Base-by-base conservation (phyloP, 2,113 vertebrate genomes). In the Pongo pygmaeus region DNA sequence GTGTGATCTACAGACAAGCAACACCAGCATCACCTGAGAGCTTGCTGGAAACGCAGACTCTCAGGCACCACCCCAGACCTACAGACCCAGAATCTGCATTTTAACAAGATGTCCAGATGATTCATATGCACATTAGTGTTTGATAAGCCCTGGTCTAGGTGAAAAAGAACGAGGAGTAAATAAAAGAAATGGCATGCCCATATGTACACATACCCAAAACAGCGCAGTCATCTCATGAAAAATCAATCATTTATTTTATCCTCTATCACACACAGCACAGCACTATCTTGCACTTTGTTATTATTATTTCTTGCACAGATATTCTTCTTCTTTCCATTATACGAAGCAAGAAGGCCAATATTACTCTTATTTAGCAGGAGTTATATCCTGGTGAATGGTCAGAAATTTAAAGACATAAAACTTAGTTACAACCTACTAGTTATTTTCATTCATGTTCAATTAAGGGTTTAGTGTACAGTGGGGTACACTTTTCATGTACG, bases 211-310 rank as follows among this genome's bases (percentile, higher is more conserved):
- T 32, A 84, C 18, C 32, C 27, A 50, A 46, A 78, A 67, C 46
- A 64, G 22, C 0, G 0, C 5, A 16, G 23, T 50, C 2, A 6
- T 23, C 6, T 81, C 67, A 13, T 46, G 52, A 52, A 81, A 78
- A 83, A 61, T 22, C 23, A 84, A 18, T 40, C 22, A 20, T 50
- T 87, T 69, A 57, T 87, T 75, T 40, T 40, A 59, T 55, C 13
- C 35, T 69, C 27, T 67, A 11, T 75, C 72, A 84, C 8, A 87
- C 12, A 67, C 1, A 79, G 13, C n/a, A 48, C 27, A 64, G 59
- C 17, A 3, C 11, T 61, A 13, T 52, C 43, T 64, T 35, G 5
- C n/a, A 30, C 35, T 77, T 89, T 6, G 9, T 48, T 57, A 77
- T 35, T 35, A 85, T 52, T 84, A 79, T 52, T 52, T 72, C 2